phyloP scores from a whole-genome alignment of 1,140 invertebrate genomes.

The Fopius arisanus region DNA sequence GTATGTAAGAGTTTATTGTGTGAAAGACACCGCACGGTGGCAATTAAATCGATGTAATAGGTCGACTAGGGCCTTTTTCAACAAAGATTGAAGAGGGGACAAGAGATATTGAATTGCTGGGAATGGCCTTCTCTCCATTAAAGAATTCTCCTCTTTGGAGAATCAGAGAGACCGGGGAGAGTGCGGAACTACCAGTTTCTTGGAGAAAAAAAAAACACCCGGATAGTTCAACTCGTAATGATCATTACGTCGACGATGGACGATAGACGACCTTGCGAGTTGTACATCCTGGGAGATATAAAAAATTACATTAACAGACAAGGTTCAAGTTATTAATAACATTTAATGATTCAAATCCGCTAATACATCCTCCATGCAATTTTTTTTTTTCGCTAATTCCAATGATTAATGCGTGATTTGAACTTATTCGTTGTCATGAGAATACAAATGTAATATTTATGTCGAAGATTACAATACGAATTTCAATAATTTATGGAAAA shows the following conservation, averaged over 20 bases:
- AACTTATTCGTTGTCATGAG: background rate
- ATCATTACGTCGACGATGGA: background rate
- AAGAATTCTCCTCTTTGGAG: background rate
- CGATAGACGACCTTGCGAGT: slow-evolving; percentile 1
- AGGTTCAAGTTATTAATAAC: slow-evolving; percentile 11
- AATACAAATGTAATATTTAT: background rate
- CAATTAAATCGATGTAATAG: background rate
- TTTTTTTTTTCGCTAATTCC: background rate
- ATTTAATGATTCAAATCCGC: slow-evolving; percentile 9
- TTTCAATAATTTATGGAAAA: background rate
- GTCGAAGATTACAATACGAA: background rate
- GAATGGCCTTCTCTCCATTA: background rate
- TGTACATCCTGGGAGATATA: background rate
- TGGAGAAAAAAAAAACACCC: background rate
- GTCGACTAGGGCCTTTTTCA: background rate
- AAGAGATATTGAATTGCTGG: background rate
- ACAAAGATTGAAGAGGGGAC: background rate
- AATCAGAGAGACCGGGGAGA: background rate
- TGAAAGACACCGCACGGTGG: background rate
- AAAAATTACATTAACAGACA: background rate
- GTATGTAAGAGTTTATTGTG: background rate
- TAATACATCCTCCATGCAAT: background rate
- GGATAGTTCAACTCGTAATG: background rate
- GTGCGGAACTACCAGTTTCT: background rate
- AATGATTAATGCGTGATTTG: background rate